Percentiles rank a stretch among this genome's conserved stretches.
These are phyloP conservation scores for Labeo calbasu DNA, from an alignment of 2,797 vertebrate species.

Conservation along the genomic window DNA sequence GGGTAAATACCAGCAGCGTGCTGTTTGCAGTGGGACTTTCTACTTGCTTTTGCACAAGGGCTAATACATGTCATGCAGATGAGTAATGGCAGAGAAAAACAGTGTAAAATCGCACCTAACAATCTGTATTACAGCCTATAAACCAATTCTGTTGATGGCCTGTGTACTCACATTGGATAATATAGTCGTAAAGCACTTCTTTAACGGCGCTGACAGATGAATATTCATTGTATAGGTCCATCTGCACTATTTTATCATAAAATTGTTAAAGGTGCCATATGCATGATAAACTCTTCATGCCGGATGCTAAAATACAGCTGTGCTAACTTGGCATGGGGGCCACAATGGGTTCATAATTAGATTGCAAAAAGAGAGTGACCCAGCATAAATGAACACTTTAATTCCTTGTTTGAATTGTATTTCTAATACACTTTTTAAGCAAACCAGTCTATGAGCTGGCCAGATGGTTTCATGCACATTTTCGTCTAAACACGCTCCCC, in stretches of 20 bases:
- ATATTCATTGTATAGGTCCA: constrained; percentile 40
- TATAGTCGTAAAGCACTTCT: constrained; percentile 2
- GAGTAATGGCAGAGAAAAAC: constrained; percentile 7
- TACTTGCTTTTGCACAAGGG: constrained; percentile 23
- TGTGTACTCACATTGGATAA: not conserved
- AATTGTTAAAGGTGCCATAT: constrained; percentile 45
- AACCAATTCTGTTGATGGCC: constrained; percentile 26
- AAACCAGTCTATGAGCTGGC: not conserved
- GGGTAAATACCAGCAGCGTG: constrained; percentile 36
- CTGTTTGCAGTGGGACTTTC: constrained; percentile 28
- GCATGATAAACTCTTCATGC: constrained; percentile 29
- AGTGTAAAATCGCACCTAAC: constrained; percentile 32
- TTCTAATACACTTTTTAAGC: not conserved
- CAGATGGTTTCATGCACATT: not conserved
- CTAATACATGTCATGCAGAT: constrained; percentile 5
- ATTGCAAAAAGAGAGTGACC: not conserved
- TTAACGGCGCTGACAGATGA: constrained; percentile 17
- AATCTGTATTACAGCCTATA: constrained; percentile 20
- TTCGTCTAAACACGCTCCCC: constrained; percentile 35
- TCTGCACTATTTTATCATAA: constrained; percentile 25
- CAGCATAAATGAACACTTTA: not conserved
- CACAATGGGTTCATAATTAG: not conserved
- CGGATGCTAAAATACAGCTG: constrained; percentile 19
- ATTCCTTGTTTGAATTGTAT: not conserved
- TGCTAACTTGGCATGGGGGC: constrained; percentile 10